Percentiles rank a stretch among this genome's conserved stretches.
These are phyloP conservation scores for Zenarchopterus dispar DNA, from an alignment of 2,797 vertebrate genomes.

Conservation along the genomic window DNA sequence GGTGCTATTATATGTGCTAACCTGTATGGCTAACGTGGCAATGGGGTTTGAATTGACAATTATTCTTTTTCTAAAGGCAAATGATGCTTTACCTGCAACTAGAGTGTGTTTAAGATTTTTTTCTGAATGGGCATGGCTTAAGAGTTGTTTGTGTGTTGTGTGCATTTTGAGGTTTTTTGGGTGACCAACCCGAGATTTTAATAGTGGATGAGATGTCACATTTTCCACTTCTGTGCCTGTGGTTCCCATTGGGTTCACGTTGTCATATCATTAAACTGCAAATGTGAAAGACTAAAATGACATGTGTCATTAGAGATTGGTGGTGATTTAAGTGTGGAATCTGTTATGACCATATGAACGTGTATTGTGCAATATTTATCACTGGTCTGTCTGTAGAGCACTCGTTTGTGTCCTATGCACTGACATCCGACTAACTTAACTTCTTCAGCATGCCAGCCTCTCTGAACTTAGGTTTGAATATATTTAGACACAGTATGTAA, in stretches of 20 bases:
- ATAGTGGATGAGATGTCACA: constrained; percentile 39
- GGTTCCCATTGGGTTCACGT: constrained; percentile 43
- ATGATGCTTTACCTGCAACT: constrained; percentile 37
- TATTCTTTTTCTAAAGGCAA: constrained; percentile 42
- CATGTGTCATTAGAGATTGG: constrained; percentile 15
- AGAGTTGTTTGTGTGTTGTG: constrained; percentile 38
- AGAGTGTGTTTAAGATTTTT: constrained; percentile 21
- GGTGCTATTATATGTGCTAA: constrained; percentile 66
- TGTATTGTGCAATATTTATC: constrained; percentile 28
- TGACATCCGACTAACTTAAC: constrained; percentile 45
- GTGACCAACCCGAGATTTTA: constrained; percentile 29
- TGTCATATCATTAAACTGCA: constrained; percentile 42
- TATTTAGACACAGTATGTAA: constrained; percentile 17
- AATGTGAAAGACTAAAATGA: constrained; percentile 25
- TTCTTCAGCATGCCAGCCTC: constrained; percentile 62
- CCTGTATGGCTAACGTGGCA: constrained; percentile 66
- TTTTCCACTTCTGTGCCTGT: constrained; percentile 44
- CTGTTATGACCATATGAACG: constrained; percentile 17
- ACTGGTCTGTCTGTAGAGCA: constrained; percentile 45
- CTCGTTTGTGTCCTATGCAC: constrained; percentile 56
- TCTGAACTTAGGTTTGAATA: constrained; percentile 30
- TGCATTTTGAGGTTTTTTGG: constrained; percentile 37
- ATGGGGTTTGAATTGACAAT: constrained; percentile 57
- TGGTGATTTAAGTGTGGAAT: constrained; percentile 31
- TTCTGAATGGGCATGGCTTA: constrained; percentile 56